These are phyloP conservation scores for Trachops cirrhosus DNA, from an alignment of 2,797 vertebrate genomes.

Conservation along the genomic window DNA sequence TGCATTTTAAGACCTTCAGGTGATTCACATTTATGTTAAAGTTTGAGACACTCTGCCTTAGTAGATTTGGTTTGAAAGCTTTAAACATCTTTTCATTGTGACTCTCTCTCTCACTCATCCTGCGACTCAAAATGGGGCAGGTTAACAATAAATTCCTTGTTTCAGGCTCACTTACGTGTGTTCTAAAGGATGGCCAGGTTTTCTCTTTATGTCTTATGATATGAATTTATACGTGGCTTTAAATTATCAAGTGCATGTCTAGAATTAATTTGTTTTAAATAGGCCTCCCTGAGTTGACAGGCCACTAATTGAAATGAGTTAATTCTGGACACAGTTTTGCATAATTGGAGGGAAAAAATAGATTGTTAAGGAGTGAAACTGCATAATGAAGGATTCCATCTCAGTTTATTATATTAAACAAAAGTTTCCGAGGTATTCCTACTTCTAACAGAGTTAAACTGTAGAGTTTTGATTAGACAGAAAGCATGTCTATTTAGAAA, in stretches of 20 bases:
- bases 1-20: not conserved
- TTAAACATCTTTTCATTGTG: not conserved
- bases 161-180: not conserved
- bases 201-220: not conserved
- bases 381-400: not conserved
- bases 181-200: not conserved
- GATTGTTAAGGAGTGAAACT: not conserved
- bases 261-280: constrained; percentile 29
- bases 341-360: not conserved
- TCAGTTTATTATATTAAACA: not conserved
- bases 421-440: not conserved
- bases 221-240: not conserved
- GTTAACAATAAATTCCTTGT: not conserved
- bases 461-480: not conserved
- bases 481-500: not conserved
- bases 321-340: constrained; percentile 28
- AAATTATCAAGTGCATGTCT: not conserved
- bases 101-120: not conserved
- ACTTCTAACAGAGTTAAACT: not conserved
- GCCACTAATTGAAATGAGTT: not conserved
- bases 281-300: not conserved
- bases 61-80: not conserved
- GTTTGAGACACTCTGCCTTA: not conserved
- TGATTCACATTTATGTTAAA: not conserved
- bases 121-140: not conserved